Evolutionary conservation across 1,140 invertebrate species (phyloP).

Genomic region (Papilio polyxenes): DNA sequence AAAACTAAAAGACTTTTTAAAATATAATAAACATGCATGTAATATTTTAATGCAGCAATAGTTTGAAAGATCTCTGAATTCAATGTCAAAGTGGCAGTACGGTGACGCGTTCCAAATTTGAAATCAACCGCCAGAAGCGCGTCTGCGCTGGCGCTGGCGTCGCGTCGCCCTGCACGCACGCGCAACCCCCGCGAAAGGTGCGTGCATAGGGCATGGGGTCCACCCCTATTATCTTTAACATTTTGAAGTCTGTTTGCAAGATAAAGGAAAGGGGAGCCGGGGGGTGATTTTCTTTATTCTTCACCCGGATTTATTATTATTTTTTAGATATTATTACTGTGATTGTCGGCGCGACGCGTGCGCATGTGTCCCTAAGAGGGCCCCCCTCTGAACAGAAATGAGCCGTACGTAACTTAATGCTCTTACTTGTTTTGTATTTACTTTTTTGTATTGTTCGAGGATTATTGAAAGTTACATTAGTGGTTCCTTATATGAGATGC

Average conservation of each 20-base stretch:
- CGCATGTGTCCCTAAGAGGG: conserved; percentile 73
- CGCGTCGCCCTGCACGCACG: conserved; percentile 60
- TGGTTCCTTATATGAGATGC: conserved; percentile 54
- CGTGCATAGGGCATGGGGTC: conserved; percentile 61
- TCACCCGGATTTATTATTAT: conserved; percentile 81
- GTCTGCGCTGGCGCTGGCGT: conserved; percentile 49
- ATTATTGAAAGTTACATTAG: conserved; percentile 75
- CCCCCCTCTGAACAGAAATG: conserved; percentile 60
- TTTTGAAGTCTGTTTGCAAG: conserved; percentile 79
- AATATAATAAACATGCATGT: no score
- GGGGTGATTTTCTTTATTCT: conserved; percentile 80
- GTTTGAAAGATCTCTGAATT: neutral
- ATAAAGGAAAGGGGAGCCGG: conserved; percentile 78
- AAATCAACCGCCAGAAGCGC: conserved; percentile 69
- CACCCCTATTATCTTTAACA: conserved; percentile 80
- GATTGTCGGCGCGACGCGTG: conserved; percentile 74
- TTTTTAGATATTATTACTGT: conserved; percentile 80
- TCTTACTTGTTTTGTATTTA: conserved; percentile 73
- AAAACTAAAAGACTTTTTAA: no score
- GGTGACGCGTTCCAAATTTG: conserved; percentile 58
- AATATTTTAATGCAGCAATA: neutral
- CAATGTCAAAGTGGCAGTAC: conserved; percentile 11
- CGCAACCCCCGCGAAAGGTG: conserved; percentile 75
- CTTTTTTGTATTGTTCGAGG: conserved; percentile 70
- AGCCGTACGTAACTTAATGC: conserved; percentile 66